Evolutionary conservation across 2,113 vertebrate species (phyloP), one percentile per base, ranked within the genome.

Genomic region (Stigmatopora argus): DNA sequence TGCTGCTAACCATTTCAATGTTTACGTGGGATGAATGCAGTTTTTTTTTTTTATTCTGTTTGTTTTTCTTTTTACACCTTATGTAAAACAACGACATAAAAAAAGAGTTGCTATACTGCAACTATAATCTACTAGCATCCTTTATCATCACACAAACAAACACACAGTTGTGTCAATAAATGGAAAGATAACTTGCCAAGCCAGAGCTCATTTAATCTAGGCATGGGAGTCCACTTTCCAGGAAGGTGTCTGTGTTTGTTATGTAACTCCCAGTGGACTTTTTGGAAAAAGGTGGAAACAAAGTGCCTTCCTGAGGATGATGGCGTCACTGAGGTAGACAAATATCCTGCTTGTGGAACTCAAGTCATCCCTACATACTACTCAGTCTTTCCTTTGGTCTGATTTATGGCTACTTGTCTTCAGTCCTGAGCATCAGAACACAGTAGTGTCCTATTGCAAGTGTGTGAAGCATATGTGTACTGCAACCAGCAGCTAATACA

Each of bases 261-360:
- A 67, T 58, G 57, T 78, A 77, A 77, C 49, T 26, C 66, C 66
- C 64, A 38, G 23, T 46, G 61, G 69, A 71, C 55, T 52, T 31
- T 19, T 26, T 9, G 26, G 26, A 18, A 45, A 62, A 58, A 61
- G 45, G 58, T 58, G 62, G 62, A 74, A 26, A 65, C 65, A 66
- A 57, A 67, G 13, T 72, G 45, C 35, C 66, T 56, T 68, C 62
- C 65, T 41, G 14, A 68, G 47, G n/a, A 14, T 14, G 64, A n/a
- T 59, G 45, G 47, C 65, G 48, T 17, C 45, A 15, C 9, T 49
- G 49, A 0, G 69, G 26, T 47, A 45, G 58, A 73, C 70, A 66
- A 11, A 38, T 53, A 69, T 58, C 63, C 64, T 4, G 3, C 49
- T 61, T 66, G 57, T 60, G 44, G 26, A 61, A 45, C 59, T 61